Conservation (phyloP, 2,113 vertebrate species). For the Paraplagusia blochii region DNA sequence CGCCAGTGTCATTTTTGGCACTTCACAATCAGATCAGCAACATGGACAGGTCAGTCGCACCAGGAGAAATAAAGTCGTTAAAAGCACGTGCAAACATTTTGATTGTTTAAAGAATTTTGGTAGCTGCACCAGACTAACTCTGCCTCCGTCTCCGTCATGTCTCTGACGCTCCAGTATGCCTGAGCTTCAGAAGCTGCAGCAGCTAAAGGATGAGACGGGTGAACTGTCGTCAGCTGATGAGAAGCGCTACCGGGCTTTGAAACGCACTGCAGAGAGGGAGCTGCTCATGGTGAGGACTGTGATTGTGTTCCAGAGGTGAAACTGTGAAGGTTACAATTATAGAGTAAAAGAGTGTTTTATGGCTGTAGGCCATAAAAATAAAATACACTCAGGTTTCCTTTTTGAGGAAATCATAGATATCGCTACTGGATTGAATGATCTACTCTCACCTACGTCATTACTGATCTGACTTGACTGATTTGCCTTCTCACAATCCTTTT, state of each 20-base stretch:
- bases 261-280: slow-evolving; percentile 92
- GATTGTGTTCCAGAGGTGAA: background rate
- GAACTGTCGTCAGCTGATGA: slow-evolving; percentile 96
- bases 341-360: too few relatives aligned
- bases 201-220: slow-evolving; percentile 97
- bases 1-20: slow-evolving; percentile 94
- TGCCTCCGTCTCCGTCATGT: background rate
- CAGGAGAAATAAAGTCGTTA: background rate
- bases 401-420: too few relatives aligned
- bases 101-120: background rate
- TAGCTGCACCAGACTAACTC: background rate
- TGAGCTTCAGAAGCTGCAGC: slow-evolving; percentile 96
- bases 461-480: too few relatives aligned
- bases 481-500: too few relatives aligned
- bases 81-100: background rate
- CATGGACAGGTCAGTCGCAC: slow-evolving; percentile 90
- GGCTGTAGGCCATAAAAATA: too few relatives aligned
- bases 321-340: background rate
- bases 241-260: slow-evolving; percentile 94
- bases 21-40: slow-evolving; percentile 98
- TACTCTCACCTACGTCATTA: too few relatives aligned
- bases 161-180: slow-evolving; percentile 82
- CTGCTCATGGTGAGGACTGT: slow-evolving; percentile 86
- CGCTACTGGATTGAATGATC: too few relatives aligned
- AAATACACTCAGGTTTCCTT: too few relatives aligned